These are phyloP conservation scores for Pluvianellus socialis DNA, from an alignment of 2,113 vertebrate genomes.

Conservation along the genomic window DNA sequence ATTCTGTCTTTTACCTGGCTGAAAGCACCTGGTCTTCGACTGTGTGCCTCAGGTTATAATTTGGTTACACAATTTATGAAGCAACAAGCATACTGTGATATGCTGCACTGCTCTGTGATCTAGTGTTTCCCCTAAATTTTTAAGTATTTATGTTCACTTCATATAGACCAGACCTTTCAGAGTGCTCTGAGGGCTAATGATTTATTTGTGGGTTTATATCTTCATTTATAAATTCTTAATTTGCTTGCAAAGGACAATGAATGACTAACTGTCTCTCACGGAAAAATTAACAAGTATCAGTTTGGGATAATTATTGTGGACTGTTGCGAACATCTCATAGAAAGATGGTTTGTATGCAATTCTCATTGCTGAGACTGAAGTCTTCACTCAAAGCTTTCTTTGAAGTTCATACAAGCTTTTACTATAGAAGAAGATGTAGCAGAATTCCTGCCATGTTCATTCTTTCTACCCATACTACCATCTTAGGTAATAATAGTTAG, in stretches of 20 bases:
- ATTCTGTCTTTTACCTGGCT: background rate
- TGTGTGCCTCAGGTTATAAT: background rate
- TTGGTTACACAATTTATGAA: background rate
- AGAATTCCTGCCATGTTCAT: background rate
- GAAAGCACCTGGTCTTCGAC: background rate
- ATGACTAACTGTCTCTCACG: background rate
- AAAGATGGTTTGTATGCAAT: background rate
- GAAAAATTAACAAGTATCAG: background rate
- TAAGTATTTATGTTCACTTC: background rate
- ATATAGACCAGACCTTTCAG: background rate
- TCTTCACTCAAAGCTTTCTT: background rate
- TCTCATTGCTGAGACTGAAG: background rate
- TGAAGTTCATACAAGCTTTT: background rate
- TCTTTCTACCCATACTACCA: background rate
- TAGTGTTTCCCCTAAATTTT: background rate
- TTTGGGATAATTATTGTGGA: background rate
- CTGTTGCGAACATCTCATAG: background rate
- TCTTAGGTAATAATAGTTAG: background rate
- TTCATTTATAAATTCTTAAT: background rate
- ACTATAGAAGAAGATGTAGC: background rate
- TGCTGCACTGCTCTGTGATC: background rate
- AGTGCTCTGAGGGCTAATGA: background rate
- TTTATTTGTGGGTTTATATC: background rate
- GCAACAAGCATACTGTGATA: background rate
- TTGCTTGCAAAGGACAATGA: background rate